These are phyloP conservation scores for Helostoma temminkii DNA, from an alignment of 2,797 vertebrate genomes.

Conservation along the genomic window DNA sequence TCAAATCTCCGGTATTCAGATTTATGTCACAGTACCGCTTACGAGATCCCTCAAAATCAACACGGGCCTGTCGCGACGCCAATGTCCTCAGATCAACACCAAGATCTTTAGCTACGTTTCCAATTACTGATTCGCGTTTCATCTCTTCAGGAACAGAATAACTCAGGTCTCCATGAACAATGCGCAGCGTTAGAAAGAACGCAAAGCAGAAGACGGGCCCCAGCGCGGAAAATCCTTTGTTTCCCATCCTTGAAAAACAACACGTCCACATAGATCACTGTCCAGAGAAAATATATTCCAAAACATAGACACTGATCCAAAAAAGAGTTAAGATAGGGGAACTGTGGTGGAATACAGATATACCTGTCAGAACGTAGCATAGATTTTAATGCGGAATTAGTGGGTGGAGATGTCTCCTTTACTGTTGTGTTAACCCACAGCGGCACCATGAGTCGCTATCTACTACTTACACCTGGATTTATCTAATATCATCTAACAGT, in stretches of 20 bases:
- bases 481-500: neutral
- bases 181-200: slow-evolving; percentile 27
- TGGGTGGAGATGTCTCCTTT: slow-evolving; percentile 58
- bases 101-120: slow-evolving; percentile 74
- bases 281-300: accelerated
- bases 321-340: neutral
- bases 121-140: slow-evolving; percentile 54
- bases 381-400: slow-evolving; percentile 10
- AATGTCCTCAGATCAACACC: slow-evolving; percentile 54
- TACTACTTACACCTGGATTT: neutral
- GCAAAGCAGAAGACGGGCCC: neutral
- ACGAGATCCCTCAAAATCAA: slow-evolving; percentile 57
- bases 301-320: neutral
- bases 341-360: neutral
- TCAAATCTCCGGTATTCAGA: slow-evolving; percentile 70
- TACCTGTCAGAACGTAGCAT: neutral
- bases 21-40: slow-evolving; percentile 67
- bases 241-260: slow-evolving; percentile 30
- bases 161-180: slow-evolving; percentile 61
- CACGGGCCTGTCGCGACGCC: slow-evolving; percentile 59
- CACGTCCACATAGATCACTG: neutral
- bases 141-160: slow-evolving; percentile 66
- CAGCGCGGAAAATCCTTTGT: slow-evolving; percentile 26
- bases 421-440: slow-evolving; percentile 40
- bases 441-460: slow-evolving; percentile 62